A percentile compares a stretch with the other conserved stretches of the same genome.
phyloP scores from a whole-genome alignment of 2,888 invertebrate genomes.

The Tridacna crocea region DNA sequence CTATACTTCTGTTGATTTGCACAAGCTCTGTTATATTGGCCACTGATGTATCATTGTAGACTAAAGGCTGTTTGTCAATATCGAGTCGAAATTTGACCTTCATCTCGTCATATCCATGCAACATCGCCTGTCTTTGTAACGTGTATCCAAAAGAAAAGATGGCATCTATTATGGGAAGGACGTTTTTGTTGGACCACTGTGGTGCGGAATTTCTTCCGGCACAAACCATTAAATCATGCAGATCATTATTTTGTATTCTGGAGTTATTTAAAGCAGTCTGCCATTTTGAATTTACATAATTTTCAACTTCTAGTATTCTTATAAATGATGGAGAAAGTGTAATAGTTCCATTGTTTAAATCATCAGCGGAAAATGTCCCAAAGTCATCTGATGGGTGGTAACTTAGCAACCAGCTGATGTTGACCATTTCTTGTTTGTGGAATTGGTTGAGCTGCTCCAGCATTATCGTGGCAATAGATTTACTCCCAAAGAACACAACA shows the following conservation, averaged over 20 bases:
- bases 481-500: constrained; percentile 72
- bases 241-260: constrained; percentile 25
- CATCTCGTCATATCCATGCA: constrained; percentile 41
- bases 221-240: constrained; percentile 52
- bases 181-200: constrained; percentile 53
- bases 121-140: constrained; percentile 53
- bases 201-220: constrained; percentile 30
- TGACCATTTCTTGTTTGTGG: constrained; percentile 11
- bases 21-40: constrained; percentile 55
- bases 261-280: constrained; percentile 16
- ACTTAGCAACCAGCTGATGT: constrained; percentile 70
- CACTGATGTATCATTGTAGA: constrained; percentile 61
- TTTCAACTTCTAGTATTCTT: constrained; percentile 46
- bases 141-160: constrained; percentile 72
- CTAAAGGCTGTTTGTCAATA: constrained; percentile 47
- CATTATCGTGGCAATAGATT: constrained; percentile 54
- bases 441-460: constrained; percentile 20
- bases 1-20: constrained; percentile 4
- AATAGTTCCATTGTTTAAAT: constrained; percentile 62
- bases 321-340: constrained; percentile 57
- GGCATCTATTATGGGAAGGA: constrained; percentile 68
- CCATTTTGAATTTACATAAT: constrained; percentile 50
- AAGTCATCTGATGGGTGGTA: constrained; percentile 65
- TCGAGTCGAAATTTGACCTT: constrained; percentile 42
- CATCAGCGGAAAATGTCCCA: constrained; percentile 40